Base-by-base conservation (phyloP, 2,113 vertebrate genomes). In the Pedetes capensis region DNA sequence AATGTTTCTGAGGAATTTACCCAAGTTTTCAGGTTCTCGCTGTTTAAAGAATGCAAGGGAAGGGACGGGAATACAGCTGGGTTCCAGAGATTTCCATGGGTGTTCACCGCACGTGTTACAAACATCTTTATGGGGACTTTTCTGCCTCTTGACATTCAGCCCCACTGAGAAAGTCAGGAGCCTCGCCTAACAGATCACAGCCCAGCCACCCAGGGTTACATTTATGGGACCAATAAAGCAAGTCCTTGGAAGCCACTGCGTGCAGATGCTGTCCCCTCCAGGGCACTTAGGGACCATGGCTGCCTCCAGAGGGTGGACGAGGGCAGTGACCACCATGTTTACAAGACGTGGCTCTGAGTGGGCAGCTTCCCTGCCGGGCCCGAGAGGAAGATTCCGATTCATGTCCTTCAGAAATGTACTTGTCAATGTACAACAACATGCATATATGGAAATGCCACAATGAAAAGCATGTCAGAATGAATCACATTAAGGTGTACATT, bases 341-440 rank as follows among this genome's bases (percentile, higher is more conserved):
- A 39, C 23, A 11, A 2, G 61, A 17, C 55, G 29, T 37, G 5
- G 23, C 49, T 88, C 75, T 29, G 32, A 8, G 10, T 18, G 5
- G 8, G 22, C 9, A 37, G 64, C 66, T 53, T 37, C 68, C 27
- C 68, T 55, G 18, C 9, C 22, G 68, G 47, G 42, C 22, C 2
- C 0, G 0, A n/a, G 29, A 64, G 42, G 49, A 76, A 3, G 3
- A 5, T 86, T 68, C 39, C 16, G 3, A 44, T 61, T 42, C 64
- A 27, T 47, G 57, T 32, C 34, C 57, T 86, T 81, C n/a, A 20
- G 66, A 83, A 80, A 37, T 6, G 34, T 10, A 18, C 5, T 10
- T 16, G 0, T 27, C 29, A 18, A 53, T n/a, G n/a, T n/a, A n/a
- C n/a, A n/a, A n/a, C n/a, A n/a, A n/a, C n/a, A n/a, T n/a, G n/a